These are phyloP conservation scores for Psittacus erithacus DNA, from an alignment of 2,113 vertebrate species.

Conservation along the genomic window DNA sequence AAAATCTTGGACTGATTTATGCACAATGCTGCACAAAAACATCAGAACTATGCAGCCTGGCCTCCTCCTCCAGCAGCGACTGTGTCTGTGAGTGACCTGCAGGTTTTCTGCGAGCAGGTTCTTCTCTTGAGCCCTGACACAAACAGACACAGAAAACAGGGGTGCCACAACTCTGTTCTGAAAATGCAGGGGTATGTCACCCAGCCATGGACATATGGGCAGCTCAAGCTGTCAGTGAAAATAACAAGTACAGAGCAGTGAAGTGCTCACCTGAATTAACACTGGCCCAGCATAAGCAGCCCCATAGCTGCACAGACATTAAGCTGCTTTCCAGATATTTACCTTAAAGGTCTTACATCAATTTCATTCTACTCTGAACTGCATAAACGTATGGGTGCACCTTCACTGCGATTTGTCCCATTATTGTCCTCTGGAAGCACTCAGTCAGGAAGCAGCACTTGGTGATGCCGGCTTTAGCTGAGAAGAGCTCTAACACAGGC, in stretches of 20 bases:
- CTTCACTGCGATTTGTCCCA: background rate
- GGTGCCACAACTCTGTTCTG: background rate
- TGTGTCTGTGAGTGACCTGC: fast-evolving
- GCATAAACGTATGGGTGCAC: background rate
- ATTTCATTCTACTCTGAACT: background rate
- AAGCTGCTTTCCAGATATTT: background rate
- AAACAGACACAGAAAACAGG: background rate
- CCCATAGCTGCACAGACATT: background rate
- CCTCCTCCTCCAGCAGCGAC: background rate
- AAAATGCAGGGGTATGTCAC: background rate
- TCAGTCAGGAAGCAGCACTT: background rate
- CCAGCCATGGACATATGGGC: fast-evolving
- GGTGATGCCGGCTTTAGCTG: fast-evolving
- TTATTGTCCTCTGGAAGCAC: fast-evolving
- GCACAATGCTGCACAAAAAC: background rate
- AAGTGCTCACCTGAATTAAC: background rate
- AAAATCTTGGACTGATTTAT: background rate
- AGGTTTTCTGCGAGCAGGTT: background rate
- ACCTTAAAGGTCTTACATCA: background rate
- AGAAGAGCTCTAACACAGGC: background rate
- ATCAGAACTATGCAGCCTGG: background rate
- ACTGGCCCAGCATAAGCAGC: fast-evolving
- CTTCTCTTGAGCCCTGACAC: background rate
- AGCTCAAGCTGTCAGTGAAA: background rate
- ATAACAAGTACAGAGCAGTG: background rate